Conservation (phyloP, 1,140 invertebrate species). For the Formica exsecta region DNA sequence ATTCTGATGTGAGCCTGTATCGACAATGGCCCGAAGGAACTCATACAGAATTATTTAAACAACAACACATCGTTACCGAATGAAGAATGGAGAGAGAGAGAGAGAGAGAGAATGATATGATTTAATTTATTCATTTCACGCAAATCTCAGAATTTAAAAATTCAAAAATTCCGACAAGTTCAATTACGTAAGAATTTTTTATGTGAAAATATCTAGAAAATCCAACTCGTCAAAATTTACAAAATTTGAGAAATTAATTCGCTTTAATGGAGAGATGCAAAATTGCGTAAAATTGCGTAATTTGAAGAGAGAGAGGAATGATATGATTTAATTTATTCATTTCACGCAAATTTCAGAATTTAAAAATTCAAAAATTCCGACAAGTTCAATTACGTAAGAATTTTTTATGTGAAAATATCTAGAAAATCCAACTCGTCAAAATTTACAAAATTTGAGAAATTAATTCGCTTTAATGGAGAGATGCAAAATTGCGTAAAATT, state of each 20-base stretch:
- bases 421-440: background rate
- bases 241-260: background rate
- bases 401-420: background rate
- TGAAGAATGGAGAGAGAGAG: background rate
- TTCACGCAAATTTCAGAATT: background rate
- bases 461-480: background rate
- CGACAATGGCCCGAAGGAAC: conserved; percentile 37
- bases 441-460: background rate
- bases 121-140: background rate
- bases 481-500: background rate
- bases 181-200: background rate
- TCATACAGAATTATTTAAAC: conserved; percentile 22
- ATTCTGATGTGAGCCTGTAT: conserved; percentile 34
- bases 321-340: background rate
- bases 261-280: background rate
- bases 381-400: background rate
- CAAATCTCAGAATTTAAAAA: background rate
- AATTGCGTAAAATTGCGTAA: background rate
- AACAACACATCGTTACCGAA: conserved; percentile 1
- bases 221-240: background rate
- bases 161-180: background rate
- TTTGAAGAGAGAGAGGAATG: background rate
- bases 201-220: background rate
- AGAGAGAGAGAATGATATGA: background rate
- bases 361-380: background rate